These are phyloP conservation scores for Acromyrmex charruanus DNA, from an alignment of 1,140 invertebrate species.

Conservation along the genomic window DNA sequence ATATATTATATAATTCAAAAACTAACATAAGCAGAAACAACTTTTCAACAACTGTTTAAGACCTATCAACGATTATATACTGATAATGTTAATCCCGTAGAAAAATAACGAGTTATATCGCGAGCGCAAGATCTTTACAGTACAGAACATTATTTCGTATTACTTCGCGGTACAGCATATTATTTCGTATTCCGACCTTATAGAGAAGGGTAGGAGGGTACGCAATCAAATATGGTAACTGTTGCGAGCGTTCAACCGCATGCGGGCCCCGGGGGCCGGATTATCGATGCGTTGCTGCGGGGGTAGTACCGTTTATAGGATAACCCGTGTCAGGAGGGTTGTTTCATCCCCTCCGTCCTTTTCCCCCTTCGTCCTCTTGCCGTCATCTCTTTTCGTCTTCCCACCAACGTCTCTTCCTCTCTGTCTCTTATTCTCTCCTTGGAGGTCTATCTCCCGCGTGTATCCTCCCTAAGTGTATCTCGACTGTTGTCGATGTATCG, in stretches of 20 bases:
- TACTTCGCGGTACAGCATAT: constrained; percentile 23
- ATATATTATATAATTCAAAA: too few relatives aligned
- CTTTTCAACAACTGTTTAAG: background rate
- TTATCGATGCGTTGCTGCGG: constrained; percentile 79
- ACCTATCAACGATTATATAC: background rate
- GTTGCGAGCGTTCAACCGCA: constrained; percentile 85
- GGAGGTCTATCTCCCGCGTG: constrained; percentile 32
- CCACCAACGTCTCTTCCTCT: constrained; percentile 27
- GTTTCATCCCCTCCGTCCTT: constrained; percentile 60
- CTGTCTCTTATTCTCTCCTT: constrained; percentile 27
- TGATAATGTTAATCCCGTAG: background rate
- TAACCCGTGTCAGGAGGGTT: constrained; percentile 81
- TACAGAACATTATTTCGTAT: constrained; percentile 67
- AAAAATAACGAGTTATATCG: background rate
- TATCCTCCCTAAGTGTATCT: constrained; percentile 62
- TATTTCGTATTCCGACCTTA: constrained; percentile 74
- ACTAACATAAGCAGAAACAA: too few relatives aligned
- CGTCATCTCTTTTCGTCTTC: constrained; percentile 39
- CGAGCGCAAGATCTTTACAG: background rate
- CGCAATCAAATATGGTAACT: constrained; percentile 86
- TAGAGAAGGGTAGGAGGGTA: constrained; percentile 70
- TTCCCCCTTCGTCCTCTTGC: background rate
- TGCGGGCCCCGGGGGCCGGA: constrained; percentile 84
- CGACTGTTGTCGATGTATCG: constrained; percentile 46
- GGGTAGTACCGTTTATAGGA: constrained; percentile 84